Conservation (phyloP, 2,113 vertebrate genomes). For the Piaya cayana region DNA sequence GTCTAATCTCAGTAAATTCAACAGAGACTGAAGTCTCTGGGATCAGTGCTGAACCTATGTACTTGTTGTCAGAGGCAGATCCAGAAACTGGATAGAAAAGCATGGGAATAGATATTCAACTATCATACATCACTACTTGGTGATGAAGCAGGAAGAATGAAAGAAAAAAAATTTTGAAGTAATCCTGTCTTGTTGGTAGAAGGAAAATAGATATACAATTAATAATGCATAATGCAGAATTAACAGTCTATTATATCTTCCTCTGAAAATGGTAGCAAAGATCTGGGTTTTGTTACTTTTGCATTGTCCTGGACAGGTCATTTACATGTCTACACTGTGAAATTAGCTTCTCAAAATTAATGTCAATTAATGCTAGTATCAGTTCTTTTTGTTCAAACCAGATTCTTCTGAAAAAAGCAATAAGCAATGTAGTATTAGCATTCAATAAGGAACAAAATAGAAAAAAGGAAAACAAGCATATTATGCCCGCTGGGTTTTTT, state of each 20-base stretch:
- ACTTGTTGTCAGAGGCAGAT: not conserved
- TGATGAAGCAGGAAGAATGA: not conserved
- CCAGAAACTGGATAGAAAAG: not conserved
- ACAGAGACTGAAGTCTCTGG: not conserved
- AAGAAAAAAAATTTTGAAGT: not conserved
- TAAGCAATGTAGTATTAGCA: not conserved
- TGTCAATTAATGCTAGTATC: not conserved
- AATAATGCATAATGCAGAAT: not conserved
- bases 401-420: not conserved
- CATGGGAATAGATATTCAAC: not conserved
- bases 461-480: not conserved
- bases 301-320: not conserved
- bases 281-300: not conserved
- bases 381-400: constrained; percentile 3
- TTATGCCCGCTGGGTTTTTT: constrained; percentile 23
- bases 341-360: constrained; percentile 39
- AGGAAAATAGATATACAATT: constrained; percentile 24
- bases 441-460: not conserved
- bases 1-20: not conserved
- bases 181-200: not conserved
- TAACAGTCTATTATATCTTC: not conserved
- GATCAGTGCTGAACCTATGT: not conserved
- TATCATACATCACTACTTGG: not conserved
- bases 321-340: not conserved
- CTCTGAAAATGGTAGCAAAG: not conserved